Evolutionary conservation across 2,797 vertebrate species (phyloP).

Genomic region (Cirrhinus mrigala): DNA sequence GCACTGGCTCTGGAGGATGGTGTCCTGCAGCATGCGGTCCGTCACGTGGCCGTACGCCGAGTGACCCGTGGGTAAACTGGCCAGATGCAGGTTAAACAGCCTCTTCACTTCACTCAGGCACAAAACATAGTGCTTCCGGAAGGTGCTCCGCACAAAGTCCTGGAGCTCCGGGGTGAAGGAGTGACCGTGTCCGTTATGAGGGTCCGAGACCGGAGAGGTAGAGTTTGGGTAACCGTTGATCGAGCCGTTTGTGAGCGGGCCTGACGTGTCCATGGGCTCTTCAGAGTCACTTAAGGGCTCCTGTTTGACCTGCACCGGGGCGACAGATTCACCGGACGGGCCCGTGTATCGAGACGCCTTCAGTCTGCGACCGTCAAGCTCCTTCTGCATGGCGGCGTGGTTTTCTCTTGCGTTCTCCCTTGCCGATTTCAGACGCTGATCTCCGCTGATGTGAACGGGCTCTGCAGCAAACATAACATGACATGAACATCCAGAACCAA

Average conservation of each 20-base stretch:
- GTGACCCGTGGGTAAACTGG: conserved; percentile 89
- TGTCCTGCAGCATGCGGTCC: conserved; percentile 94
- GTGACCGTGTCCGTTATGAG: conserved; percentile 79
- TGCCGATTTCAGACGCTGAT: conserved; percentile 87
- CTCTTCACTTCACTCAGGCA: conserved; percentile 96
- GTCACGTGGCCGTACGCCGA: conserved; percentile 89
- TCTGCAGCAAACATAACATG: conserved; percentile 62
- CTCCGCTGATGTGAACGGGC: conserved; percentile 82
- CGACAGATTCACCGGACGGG: not conserved
- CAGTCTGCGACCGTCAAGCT: conserved; percentile 78
- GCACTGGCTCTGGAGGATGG: conserved; percentile 89
- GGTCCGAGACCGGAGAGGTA: conserved; percentile 69
- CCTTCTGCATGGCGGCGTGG: conserved; percentile 82
- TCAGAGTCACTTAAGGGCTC: conserved; percentile 82
- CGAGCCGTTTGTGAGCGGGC: conserved; percentile 78
- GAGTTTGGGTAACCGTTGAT: conserved; percentile 84
- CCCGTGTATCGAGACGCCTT: not conserved
- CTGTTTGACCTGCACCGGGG: conserved; percentile 81
- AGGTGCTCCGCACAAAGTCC: conserved; percentile 88
- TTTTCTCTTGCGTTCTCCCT: conserved; percentile 83
- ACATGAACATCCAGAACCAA: not conserved
- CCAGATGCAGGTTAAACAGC: conserved; percentile 94
- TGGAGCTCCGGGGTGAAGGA: conserved; percentile 82
- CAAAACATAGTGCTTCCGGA: conserved; percentile 93
- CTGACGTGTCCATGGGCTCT: conserved; percentile 88